Conservation (phyloP, 2,797 vertebrate genomes). For the Momotus momota region DNA sequence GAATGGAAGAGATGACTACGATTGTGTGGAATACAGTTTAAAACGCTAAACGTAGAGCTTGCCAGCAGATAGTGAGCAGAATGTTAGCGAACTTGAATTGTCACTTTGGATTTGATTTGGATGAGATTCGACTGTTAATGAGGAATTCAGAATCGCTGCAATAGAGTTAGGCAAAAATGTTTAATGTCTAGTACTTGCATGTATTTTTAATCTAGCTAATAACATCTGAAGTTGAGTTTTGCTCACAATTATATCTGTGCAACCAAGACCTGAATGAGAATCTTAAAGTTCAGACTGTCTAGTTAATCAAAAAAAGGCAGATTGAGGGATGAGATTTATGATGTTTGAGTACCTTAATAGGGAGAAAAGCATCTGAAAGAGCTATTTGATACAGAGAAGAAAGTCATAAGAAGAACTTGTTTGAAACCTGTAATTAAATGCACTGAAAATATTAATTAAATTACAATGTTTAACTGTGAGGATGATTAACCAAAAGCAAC, state of each 20-base stretch:
- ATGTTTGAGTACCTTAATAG: constrained; percentile 6
- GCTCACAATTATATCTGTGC: constrained; percentile 62
- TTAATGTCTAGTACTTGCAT: constrained; percentile 64
- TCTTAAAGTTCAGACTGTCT: constrained; percentile 41
- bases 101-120: constrained; percentile 64
- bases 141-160: constrained; percentile 43
- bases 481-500: constrained; percentile 3
- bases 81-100: constrained; percentile 23
- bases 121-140: background rate
- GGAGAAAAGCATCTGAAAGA: constrained; percentile 23
- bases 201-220: constrained; percentile 67
- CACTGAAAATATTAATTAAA: constrained; percentile 45
- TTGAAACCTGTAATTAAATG: constrained; percentile 38
- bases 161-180: constrained; percentile 46
- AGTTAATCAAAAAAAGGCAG: constrained; percentile 51
- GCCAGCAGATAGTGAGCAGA: background rate
- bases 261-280: constrained; percentile 45
- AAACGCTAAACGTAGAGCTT: background rate
- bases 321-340: background rate
- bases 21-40: background rate
- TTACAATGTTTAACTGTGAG: constrained; percentile 40
- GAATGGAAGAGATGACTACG: background rate
- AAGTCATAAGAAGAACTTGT: constrained; percentile 13
- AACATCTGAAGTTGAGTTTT: constrained; percentile 68
- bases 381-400: constrained; percentile 23